Base-by-base conservation (phyloP, 2,888 invertebrate species). In the Zelleria hepariella region DNA sequence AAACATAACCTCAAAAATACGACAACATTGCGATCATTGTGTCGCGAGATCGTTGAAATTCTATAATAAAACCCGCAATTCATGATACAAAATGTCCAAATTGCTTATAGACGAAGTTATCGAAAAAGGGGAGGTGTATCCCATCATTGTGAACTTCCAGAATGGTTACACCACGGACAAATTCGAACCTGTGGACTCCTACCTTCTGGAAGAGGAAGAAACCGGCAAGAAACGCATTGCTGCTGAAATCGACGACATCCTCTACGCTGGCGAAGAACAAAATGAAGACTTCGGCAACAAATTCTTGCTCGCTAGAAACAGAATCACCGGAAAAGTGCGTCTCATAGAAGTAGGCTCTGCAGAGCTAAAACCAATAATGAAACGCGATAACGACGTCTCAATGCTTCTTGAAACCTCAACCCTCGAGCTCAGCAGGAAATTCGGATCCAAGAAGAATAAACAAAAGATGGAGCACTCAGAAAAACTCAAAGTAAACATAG, bases 391-490 rank as follows among this genome's bases (percentile, higher is more conserved):
- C 2, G 69, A 74, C 6, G 58, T 68, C 0, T 58, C 72, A 0
- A 68, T 73, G 6, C 27, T 66, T 0, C 58, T 72, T 0, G 80
- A 86, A 20, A 78, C 74, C 0, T 82, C 77, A 21, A 67, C 72
- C 52, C 67, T 82, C 23, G 87, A 87, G 58, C 73, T 93, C 0
- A 91, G 91, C 55, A 91, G 91, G 66, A 88, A 91, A 64, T 93
- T 93, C 68, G 93, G 93, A 1, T 93, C 93, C 0, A 93, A 93
- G 64, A 91, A 86, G 67, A 81, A 82, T 0, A 92, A 91, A 69
- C 75, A 91, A 64, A 75, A 76, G 56, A 90, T 91, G 61, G 92
- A 93, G 65, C 92, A 92, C n/a, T 74, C 72, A 0, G 92, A 92
- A 68, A 89, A 88, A 68, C 70, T 92, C 57, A 90, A 91, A 69